Conservation (phyloP, 2,797 vertebrate genomes). For the Myotis pilosus region DNA sequence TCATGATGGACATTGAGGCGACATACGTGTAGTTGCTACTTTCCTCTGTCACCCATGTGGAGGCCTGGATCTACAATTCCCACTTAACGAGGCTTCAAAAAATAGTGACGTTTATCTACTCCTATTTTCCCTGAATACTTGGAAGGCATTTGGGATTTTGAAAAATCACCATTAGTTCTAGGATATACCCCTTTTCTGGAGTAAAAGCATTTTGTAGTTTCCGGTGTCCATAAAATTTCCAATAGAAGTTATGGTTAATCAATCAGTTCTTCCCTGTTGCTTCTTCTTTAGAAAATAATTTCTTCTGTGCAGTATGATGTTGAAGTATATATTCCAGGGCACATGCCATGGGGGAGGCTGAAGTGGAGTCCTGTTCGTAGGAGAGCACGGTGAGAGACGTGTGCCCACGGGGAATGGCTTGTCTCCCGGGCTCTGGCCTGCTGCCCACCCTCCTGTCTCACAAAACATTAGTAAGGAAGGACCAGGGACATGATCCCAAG, state of each 20-base stretch:
- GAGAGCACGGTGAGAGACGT: neutral
- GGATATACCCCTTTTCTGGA: constrained; percentile 36
- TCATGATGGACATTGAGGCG: neutral
- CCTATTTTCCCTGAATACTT: neutral
- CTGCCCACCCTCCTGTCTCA: neutral
- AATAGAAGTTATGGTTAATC: constrained; percentile 34
- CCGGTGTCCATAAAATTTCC: constrained; percentile 28
- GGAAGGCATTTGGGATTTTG: neutral
- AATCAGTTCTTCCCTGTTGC: neutral
- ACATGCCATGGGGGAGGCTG: neutral
- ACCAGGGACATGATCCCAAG: neutral
- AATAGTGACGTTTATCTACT: neutral
- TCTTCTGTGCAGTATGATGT: neutral
- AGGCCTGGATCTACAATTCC: neutral
- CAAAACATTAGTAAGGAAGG: neutral
- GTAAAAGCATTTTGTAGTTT: neutral
- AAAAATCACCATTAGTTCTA: neutral
- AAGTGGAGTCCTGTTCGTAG: neutral
- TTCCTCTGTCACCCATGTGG: neutral
- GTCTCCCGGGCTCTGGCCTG: neutral
- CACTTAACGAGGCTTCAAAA: neutral
- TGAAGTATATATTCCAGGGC: neutral
- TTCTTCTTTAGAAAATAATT: neutral
- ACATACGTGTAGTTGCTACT: neutral
- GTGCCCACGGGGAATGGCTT: neutral